Base-by-base conservation (phyloP, 1,140 invertebrate genomes). In the Pogonomyrmex californicus region DNA sequence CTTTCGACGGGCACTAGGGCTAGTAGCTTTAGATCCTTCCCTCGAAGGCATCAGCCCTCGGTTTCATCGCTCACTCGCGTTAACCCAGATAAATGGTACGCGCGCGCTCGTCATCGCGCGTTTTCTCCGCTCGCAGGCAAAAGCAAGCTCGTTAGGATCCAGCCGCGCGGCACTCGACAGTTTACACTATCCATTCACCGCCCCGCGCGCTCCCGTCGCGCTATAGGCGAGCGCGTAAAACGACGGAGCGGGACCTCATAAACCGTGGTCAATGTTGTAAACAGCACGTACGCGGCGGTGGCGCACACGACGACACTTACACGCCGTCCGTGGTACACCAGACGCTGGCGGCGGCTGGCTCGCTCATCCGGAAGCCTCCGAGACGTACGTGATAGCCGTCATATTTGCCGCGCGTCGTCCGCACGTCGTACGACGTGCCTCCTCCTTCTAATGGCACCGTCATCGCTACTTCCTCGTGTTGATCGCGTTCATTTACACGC, bases 251-350 rank as follows among this genome's bases (percentile, higher is more conserved):
- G 51, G 58, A 14, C 49, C 56, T n/a, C 56, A 12, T 56, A 62
- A 65, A 65, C 49, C 66, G 23, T 23, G 47, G 58, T 70, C 33
- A 14, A 12, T 38, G 77, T 88, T 86, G 88, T 89, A 89, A 90
- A 89, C 87, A 90, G 85, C 71, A 87, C 87, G 73, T 66, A 66
- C 70, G 71, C 70, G 76, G 77, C 51, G 63, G 77, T 82, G 68
- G 58, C 85, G 88, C 88, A 86, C 87, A 78, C 76, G 65, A 54
- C 47, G 58, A 89, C 76, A 89, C 81, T 62, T 78, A 87, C 82
- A 66, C 51, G 56, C 36, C 12, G 47, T 70, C 47, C 63, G 77
- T 36, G n/a, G n/a, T 60, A 36, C 54, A 51, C 23, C 56, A 71
- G 73, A 76, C 76, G 62, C 44, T 82, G 71, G 5, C 60, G 70